Evolutionary conservation across 2,888 invertebrate genomes (phyloP).

Genomic region (Polydrusus pterygomalis): DNA sequence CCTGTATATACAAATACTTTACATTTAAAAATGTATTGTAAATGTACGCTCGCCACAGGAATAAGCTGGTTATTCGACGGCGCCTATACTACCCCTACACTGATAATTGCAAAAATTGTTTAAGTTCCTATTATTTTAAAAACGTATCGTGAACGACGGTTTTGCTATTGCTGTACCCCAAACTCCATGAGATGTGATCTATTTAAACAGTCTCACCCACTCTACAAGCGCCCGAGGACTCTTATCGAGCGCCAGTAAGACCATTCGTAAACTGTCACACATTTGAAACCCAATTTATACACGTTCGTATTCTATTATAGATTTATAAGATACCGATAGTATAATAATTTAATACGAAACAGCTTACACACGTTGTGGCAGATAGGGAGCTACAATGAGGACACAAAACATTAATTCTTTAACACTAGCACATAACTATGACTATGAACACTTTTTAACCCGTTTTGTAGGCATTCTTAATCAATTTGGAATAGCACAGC

Average conservation of each 20-base stretch:
- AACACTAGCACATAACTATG: conserved; percentile 17
- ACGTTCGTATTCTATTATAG: conserved; percentile 24
- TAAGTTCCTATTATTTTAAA: not conserved
- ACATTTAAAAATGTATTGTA: no score
- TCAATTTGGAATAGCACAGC: conserved; percentile 8
- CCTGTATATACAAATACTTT: no score
- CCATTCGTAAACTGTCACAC: not conserved
- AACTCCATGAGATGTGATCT: not conserved
- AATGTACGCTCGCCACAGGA: no score
- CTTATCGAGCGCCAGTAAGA: not conserved
- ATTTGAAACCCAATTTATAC: conserved; percentile 19
- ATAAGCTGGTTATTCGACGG: no score
- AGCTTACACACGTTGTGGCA: conserved; percentile 36
- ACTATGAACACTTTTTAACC: conserved; percentile 45
- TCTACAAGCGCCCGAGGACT: not conserved
- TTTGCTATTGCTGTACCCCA: not conserved
- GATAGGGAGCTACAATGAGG: conserved; percentile 37
- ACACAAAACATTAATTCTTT: conserved; percentile 44
- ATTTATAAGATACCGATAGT: conserved; percentile 23
- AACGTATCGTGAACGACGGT: not conserved
- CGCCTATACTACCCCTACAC: no score
- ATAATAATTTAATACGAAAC: conserved; percentile 25
- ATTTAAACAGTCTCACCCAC: not conserved
- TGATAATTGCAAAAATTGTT: no score
- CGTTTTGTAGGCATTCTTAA: conserved; percentile 36